phyloP scores from a whole-genome alignment of 2,113 vertebrate genomes.

The Colinus virginianus region DNA sequence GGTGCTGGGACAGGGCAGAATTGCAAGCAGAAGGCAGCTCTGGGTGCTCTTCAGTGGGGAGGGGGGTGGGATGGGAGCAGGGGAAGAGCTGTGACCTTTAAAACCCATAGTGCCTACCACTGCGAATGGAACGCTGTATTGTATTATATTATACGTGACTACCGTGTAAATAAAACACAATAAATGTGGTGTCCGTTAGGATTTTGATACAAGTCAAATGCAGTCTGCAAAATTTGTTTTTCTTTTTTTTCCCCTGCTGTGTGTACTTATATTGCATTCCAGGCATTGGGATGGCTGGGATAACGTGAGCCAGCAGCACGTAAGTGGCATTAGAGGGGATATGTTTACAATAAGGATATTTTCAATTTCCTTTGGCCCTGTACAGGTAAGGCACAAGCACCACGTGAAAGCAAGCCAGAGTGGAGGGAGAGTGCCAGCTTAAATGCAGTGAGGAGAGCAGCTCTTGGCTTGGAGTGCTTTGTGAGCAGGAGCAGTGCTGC shows the following conservation, averaged over 20 bases:
- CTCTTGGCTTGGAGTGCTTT: not conserved
- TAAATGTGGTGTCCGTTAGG: slow-evolving; percentile 40
- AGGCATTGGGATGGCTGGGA: not conserved
- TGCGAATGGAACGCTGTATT: slow-evolving; percentile 44
- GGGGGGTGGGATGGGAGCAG: slow-evolving; percentile 14
- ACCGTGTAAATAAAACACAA: slow-evolving; percentile 52
- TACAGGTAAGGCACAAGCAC: not conserved
- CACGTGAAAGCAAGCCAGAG: not conserved
- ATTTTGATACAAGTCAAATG: slow-evolving; percentile 48
- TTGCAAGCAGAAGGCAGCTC: not conserved
- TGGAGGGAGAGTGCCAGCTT: not conserved
- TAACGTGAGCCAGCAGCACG: not conserved
- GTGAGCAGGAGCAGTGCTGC: not conserved
- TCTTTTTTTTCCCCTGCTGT: not conserved
- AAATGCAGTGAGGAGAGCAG: not conserved
- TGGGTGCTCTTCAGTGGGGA: not conserved
- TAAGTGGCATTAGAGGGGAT: not conserved
- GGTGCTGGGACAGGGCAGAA: not conserved
- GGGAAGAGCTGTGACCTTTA: slow-evolving; percentile 18
- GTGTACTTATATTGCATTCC: slow-evolving; percentile 6
- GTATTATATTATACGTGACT: slow-evolving; percentile 4
- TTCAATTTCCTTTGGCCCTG: not conserved
- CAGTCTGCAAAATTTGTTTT: slow-evolving; percentile 18
- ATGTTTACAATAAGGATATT: not conserved
- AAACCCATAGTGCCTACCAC: slow-evolving; percentile 48